Percentiles rank a stretch among this genome's conserved stretches.
Evolutionary conservation across 2,888 invertebrate species (phyloP).

Genomic region (Petrophora chlorosata): DNA sequence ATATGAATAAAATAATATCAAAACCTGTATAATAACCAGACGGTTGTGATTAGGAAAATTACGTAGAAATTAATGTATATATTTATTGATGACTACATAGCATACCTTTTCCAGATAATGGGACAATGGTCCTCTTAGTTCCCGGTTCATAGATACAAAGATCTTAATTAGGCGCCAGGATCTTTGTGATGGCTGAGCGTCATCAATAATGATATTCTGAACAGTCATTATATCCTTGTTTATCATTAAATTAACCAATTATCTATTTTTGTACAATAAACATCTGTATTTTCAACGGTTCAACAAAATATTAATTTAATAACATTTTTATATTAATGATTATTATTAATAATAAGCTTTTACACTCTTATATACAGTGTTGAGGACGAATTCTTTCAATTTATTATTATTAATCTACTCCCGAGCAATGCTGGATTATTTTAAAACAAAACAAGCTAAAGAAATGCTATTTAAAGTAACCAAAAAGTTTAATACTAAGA

Average conservation of each 20-base stretch:
- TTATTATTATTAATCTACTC: conserved; percentile 21
- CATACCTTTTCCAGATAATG: too few species aligned
- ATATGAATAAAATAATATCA: too few species aligned
- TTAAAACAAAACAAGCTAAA: conserved; percentile 8
- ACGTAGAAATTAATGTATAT: too few species aligned
- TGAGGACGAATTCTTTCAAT: conserved; percentile 33
- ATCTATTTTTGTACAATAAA: conserved; percentile 21
- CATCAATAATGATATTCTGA: not conserved
- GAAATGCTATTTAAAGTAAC: too few species aligned
- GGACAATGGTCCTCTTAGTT: too few species aligned
- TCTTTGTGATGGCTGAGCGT: too few species aligned
- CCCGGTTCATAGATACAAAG: too few species aligned
- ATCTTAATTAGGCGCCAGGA: too few species aligned
- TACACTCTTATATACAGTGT: conserved; percentile 41
- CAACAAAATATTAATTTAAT: conserved; percentile 28
- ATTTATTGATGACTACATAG: too few species aligned
- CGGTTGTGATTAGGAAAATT: too few species aligned
- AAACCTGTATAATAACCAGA: too few species aligned
- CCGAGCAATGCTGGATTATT: conserved; percentile 2
- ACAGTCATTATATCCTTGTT: not conserved
- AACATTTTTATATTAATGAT: conserved; percentile 22
- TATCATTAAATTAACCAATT: not conserved
- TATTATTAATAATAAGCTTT: conserved; percentile 33
- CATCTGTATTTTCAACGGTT: conserved; percentile 31
- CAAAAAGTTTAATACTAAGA: too few species aligned